Conservation (phyloP, 2,113 vertebrate species). For the Climacteris rufus region DNA sequence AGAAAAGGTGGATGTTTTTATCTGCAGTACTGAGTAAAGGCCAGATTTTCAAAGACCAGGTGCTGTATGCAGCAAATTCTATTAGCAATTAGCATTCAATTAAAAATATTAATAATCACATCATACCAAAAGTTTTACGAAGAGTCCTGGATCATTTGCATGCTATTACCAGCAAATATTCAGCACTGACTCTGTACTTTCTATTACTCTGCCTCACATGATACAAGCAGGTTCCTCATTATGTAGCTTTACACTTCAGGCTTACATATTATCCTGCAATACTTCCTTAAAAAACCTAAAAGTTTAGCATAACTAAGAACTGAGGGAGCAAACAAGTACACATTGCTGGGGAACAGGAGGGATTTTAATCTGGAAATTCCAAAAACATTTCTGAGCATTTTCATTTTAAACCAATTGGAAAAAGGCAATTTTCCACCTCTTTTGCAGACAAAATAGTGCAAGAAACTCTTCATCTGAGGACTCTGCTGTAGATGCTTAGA, state of each 20-base stretch:
- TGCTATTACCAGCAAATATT: not conserved
- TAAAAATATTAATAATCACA: constrained; percentile 2
- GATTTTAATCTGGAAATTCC: not conserved
- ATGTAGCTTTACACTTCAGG: not conserved
- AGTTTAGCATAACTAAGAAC: not conserved
- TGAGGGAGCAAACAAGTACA: not conserved
- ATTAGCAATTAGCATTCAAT: not conserved
- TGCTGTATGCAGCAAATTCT: not conserved
- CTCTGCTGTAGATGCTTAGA: not conserved
- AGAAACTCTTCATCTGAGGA: constrained; percentile 35
- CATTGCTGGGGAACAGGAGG: not conserved
- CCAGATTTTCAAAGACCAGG: not conserved
- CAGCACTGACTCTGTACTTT: not conserved
- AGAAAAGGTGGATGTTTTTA: not conserved
- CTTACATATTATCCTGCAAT: not conserved
- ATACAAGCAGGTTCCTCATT: not conserved
- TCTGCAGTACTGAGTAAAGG: not conserved
- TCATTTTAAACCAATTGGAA: not conserved
- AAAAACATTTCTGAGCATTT: not conserved
- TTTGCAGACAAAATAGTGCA: not conserved
- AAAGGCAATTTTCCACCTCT: not conserved
- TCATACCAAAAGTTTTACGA: not conserved
- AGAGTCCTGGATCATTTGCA: constrained; percentile 20
- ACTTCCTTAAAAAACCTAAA: not conserved
- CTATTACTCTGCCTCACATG: not conserved